phyloP scores from a whole-genome alignment of 2,797 vertebrate species.

The Neosilurus mollespiculum region DNA sequence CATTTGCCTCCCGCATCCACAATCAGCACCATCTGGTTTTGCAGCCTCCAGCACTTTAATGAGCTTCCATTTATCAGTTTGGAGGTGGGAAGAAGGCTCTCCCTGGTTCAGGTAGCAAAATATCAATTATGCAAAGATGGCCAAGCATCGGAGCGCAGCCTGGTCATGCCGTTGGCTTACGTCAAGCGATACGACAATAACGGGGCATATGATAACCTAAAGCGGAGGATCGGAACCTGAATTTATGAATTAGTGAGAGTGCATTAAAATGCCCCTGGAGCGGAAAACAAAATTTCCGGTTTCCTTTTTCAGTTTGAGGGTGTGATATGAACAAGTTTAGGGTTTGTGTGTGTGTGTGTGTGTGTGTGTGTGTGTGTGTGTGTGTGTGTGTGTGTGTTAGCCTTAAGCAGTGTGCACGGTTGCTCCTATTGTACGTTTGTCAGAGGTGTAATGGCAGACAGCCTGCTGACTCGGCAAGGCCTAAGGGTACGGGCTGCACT shows the following conservation, averaged over 20 bases:
- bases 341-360: constrained; percentile 3
- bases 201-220: not conserved
- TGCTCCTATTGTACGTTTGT: constrained; percentile 51
- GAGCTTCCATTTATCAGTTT: constrained; percentile 56
- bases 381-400: constrained; percentile 25
- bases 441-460: constrained; percentile 50
- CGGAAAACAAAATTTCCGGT: constrained; percentile 11
- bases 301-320: constrained; percentile 6
- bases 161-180: constrained; percentile 2
- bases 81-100: constrained; percentile 40
- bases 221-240: not conserved
- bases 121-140: constrained; percentile 44
- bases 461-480: constrained; percentile 66
- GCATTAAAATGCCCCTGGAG: constrained; percentile 4
- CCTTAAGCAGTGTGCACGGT: constrained; percentile 38
- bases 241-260: not conserved
- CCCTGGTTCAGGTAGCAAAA: constrained; percentile 53
- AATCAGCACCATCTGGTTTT: constrained; percentile 62
- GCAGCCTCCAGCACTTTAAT: constrained; percentile 56
- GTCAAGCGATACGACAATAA: not conserved
- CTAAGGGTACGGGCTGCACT: constrained; percentile 56
- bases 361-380: constrained; percentile 1
- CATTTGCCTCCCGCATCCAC: constrained; percentile 58
- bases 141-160: constrained; percentile 1
- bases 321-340: constrained; percentile 23